phyloP scores from a whole-genome alignment of 1,140 invertebrate genomes.

The Calephelis virginiensis region DNA sequence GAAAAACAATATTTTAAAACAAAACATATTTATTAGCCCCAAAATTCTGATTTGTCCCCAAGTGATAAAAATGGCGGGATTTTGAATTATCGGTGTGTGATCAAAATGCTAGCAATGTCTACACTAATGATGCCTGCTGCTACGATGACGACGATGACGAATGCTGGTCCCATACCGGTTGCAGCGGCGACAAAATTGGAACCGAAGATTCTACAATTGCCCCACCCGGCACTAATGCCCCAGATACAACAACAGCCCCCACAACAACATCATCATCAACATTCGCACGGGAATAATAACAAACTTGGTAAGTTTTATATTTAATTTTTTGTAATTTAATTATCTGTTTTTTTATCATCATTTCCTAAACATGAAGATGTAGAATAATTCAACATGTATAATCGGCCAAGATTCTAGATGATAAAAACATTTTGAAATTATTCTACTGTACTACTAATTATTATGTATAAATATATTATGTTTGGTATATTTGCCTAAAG shows the following conservation, averaged over 20 bases:
- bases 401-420: too few species aligned
- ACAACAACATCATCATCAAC: constrained; percentile 62
- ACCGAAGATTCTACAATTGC: constrained; percentile 71
- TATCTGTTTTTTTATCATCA: too few species aligned
- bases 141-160: constrained; percentile 81
- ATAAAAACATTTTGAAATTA: too few species aligned
- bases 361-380: too few species aligned
- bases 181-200: constrained; percentile 80
- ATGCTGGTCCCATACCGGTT: constrained; percentile 80
- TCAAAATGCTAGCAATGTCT: constrained; percentile 81
- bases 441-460: too few species aligned
- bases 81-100: constrained; percentile 30
- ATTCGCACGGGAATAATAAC: constrained; percentile 59
- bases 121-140: constrained; percentile 82
- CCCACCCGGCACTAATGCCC: constrained; percentile 65
- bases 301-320: constrained; percentile 56
- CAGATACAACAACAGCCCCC: constrained; percentile 53
- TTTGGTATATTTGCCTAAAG: too few species aligned
- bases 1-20: constrained; percentile 25
- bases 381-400: too few species aligned
- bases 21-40: constrained; percentile 14
- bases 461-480: too few species aligned
- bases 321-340: too few species aligned
- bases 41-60: constrained; percentile 21
- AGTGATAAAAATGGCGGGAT: constrained; percentile 35